Evolutionary conservation across 2,888 invertebrate species (phyloP).

Genomic region (Coecobrya sp.): DNA sequence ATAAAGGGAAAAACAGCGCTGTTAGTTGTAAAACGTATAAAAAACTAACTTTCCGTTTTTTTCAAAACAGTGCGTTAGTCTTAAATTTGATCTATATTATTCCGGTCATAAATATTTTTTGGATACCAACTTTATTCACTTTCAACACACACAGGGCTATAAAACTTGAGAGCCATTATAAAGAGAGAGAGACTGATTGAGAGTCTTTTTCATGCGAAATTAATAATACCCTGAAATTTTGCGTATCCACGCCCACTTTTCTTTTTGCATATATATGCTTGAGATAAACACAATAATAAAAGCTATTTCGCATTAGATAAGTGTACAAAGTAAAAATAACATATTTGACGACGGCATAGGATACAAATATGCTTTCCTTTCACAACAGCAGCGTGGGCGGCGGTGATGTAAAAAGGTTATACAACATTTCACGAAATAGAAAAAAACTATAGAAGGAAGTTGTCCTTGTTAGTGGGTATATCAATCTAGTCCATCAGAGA

Average conservation of each 20-base stretch:
- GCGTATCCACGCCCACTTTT: conserved; percentile 5
- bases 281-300: conserved; percentile 30
- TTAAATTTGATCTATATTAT: conserved; percentile 15
- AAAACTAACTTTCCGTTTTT: neutral
- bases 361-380: conserved; percentile 14
- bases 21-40: conserved; percentile 9
- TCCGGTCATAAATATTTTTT: conserved; percentile 26
- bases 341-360: neutral
- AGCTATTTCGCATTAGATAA: conserved; percentile 30
- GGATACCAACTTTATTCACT: neutral
- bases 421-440: neutral
- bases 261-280: neutral
- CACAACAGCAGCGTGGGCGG: neutral
- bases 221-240: conserved; percentile 7
- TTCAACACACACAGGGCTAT: neutral
- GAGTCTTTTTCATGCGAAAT: neutral
- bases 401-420: neutral
- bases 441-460: neutral
- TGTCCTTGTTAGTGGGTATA: conserved; percentile 44
- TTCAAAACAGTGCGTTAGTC: neutral
- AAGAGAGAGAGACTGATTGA: neutral
- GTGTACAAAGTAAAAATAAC: neutral
- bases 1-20: neutral
- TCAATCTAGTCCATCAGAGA: conserved; percentile 71
- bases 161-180: no score